Percentiles rank a stretch among this genome's conserved stretches.
Evolutionary conservation across 2,113 vertebrate genomes (phyloP).

Genomic region (Leptodactylus fuscus): DNA sequence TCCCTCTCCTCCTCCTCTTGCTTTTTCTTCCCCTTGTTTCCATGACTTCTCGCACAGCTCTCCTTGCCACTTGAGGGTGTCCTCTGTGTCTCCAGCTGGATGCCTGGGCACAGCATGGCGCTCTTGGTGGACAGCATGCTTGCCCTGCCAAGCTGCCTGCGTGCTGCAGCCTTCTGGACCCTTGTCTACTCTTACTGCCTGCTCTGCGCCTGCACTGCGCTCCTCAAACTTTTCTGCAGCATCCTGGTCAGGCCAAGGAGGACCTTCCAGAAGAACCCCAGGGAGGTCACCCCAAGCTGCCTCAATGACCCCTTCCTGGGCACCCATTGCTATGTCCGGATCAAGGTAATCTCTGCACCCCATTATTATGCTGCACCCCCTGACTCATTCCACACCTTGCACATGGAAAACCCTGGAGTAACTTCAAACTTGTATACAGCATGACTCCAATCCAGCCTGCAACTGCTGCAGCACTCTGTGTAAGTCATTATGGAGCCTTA

Average conservation of each 20-base stretch:
- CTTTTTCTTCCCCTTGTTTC: slow-evolving; percentile 56
- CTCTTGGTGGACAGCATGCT: slow-evolving; percentile 65
- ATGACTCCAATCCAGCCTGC: background rate
- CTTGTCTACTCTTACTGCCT: slow-evolving; percentile 87
- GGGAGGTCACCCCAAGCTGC: slow-evolving; percentile 87
- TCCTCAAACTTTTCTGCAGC: slow-evolving; percentile 94
- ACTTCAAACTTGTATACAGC: slow-evolving; percentile 31
- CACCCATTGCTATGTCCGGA: slow-evolving; percentile 94
- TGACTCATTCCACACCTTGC: background rate
- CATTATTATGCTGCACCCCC: background rate
- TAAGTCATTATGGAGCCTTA: background rate
- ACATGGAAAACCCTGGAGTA: no score
- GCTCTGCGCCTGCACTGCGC: slow-evolving; percentile 81
- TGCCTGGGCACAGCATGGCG: slow-evolving; percentile 79
- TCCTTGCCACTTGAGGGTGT: slow-evolving; percentile 47
- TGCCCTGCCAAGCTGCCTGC: slow-evolving; percentile 76
- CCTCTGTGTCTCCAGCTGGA: slow-evolving; percentile 63
- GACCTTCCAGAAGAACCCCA: slow-evolving; percentile 84
- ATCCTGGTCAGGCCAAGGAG: slow-evolving; percentile 79
- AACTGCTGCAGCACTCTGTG: background rate
- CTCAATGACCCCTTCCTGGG: slow-evolving; percentile 92
- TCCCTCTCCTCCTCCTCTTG: slow-evolving; percentile 42
- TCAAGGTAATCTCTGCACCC: slow-evolving; percentile 82
- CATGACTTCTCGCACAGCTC: slow-evolving; percentile 56
- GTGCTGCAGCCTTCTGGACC: slow-evolving; percentile 85